Percentiles rank a stretch among this genome's conserved stretches.
Conservation (phyloP, 2,888 invertebrate genomes). For the Diaphora mendica region DNA sequence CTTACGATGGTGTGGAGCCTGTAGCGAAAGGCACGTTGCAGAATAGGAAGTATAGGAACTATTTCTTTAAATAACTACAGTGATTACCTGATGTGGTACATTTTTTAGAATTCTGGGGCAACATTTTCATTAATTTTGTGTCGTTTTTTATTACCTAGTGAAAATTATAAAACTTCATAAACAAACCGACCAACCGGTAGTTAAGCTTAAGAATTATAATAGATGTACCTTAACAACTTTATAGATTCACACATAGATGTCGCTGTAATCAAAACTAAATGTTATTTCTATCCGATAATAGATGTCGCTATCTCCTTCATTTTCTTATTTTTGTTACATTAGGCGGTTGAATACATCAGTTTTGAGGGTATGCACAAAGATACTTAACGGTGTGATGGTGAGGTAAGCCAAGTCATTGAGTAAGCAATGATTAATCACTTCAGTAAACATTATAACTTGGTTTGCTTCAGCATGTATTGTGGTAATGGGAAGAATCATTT, state of each 20-base stretch:
- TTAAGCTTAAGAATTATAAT: neutral
- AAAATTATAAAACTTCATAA: neutral
- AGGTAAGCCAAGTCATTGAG: constrained; percentile 66
- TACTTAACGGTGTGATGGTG: constrained; percentile 67
- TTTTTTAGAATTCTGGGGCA: too few relatives aligned
- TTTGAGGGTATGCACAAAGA: constrained; percentile 67
- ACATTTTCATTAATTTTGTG: too few relatives aligned
- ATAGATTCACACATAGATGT: constrained; percentile 4
- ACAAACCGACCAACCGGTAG: neutral
- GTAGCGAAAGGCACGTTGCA: too few relatives aligned
- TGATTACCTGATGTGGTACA: too few relatives aligned
- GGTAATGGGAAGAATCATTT: neutral
- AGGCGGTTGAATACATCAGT: constrained; percentile 64
- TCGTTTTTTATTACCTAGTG: too few relatives aligned
- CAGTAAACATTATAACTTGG: constrained; percentile 51
- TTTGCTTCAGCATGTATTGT: constrained; percentile 49
- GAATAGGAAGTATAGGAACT: too few relatives aligned
- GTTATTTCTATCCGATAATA: constrained; percentile 11
- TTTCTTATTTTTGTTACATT: constrained; percentile 36
- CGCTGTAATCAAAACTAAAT: neutral
- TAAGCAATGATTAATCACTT: constrained; percentile 14
- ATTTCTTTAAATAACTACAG: too few relatives aligned
- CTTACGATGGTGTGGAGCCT: too few relatives aligned
- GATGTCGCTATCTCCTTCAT: constrained; percentile 19
- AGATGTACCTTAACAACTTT: neutral